Evolutionary conservation across 1,140 invertebrate species (phyloP), one percentile per base, ranked within the genome.

Genomic region (Pachypeltis micranthus): DNA sequence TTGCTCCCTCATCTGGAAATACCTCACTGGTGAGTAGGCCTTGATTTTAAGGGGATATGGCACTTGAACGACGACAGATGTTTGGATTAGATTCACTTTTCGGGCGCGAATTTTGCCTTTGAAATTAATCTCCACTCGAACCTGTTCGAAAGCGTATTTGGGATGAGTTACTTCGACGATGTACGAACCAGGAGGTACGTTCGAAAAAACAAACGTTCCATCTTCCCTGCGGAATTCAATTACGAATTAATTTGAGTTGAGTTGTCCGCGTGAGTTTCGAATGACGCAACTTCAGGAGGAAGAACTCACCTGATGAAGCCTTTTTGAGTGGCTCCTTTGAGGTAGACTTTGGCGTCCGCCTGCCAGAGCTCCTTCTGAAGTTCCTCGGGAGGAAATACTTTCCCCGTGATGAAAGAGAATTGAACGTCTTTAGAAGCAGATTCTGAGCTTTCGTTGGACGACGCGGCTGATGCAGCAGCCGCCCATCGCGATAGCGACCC

Each of bases 41-140:
- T 91, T 91, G 77, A 98, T 84, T 73, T 88, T 85, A 57, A 98
- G 77, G 16, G 95, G 95, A 75, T 98, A 97, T 1, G 87, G 83
- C 55, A 97, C 82, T 77, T 93, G 90, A 65, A 88, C 82, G 0
- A 92, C 83, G 74, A 89, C 82, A 1, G 87, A 87, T 0, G 91
- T 91, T 74, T 98, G 94, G 59, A 99, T 85, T 70, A 93, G 85
- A 75, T 98, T 98, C 0, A 99, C 86, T 79, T 90, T 93, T 55
- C 96, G 80, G 0, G 94, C 95, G 66, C 96, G 81, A 66, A 91
- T 93, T 77, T 98, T 99, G 24, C 96, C 96, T 74, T 94, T 96
- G 0, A 86, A 88, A 72, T 93, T 96, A 56, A 98, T 95, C 77
- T 98, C 94, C 0, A 98, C 90, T 64, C 94, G 79, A 1, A 93